phyloP scores from a whole-genome alignment of 2,888 invertebrate genomes.

The Elegia similella region DNA sequence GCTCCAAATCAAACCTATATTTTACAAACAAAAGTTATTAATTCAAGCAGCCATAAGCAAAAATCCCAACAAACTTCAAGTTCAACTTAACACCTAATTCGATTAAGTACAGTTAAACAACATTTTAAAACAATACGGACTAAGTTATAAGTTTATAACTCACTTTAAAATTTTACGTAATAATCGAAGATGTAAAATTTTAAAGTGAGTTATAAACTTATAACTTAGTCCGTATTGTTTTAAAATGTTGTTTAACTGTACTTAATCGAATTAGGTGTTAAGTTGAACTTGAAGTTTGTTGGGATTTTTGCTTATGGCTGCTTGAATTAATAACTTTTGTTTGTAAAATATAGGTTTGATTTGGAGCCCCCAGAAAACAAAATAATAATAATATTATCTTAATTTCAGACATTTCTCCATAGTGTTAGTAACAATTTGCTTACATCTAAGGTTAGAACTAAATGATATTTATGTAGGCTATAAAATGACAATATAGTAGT shows the following conservation, averaged over 20 bases:
- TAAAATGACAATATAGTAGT: no score
- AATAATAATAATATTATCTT: no score
- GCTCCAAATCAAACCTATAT: not conserved
- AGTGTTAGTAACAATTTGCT: no score
- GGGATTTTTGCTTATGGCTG: not conserved
- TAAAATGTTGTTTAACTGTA: not conserved
- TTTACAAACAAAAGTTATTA: not conserved
- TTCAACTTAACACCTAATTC: not conserved
- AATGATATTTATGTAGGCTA: no score
- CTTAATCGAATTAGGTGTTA: not conserved
- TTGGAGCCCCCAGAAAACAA: no score
- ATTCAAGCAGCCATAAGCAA: not conserved
- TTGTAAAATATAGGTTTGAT: not conserved
- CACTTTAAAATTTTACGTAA: conserved; percentile 35
- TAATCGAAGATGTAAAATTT: conserved; percentile 39
- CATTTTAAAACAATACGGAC: not conserved
- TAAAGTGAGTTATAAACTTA: conserved; percentile 18
- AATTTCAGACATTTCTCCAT: no score
- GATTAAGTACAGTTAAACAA: not conserved
- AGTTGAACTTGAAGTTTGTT: not conserved
- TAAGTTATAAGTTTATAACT: conserved; percentile 6
- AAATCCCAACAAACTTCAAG: not conserved
- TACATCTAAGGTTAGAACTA: no score
- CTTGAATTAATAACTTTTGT: not conserved
- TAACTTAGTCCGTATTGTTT: not conserved